Base-by-base conservation (phyloP, 2,888 invertebrate genomes). In the Apodemia mormo region DNA sequence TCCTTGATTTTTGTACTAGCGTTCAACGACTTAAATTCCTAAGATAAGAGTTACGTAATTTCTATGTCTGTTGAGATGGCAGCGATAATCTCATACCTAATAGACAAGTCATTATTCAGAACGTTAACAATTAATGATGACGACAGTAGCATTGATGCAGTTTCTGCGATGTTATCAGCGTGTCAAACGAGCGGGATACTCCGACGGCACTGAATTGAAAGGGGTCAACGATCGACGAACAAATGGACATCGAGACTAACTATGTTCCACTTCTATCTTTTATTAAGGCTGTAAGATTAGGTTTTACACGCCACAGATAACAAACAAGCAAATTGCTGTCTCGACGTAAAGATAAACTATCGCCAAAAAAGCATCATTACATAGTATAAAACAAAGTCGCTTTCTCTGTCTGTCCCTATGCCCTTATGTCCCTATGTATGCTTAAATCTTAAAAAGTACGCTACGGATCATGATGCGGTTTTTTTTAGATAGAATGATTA, bases 171-270 rank as follows among this genome's bases (percentile, higher is more conserved):
- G 70, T 74, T 75, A 73, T 74, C 75, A 56, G 68, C 65, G 71
- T 72, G 71, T 77, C 76, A 77, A 75, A 77, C 73, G 73, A 72
- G 72, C 74, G 76, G 76, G 75, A 67, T 73, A 80, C 49, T 49
- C 14, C 14, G 14, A 14, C 82, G 81, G 82, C 79, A 80, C 80
- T 82, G 84, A 84, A 82, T 81, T 77, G 78, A 79, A 74, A 68
- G 74, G 78, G 85, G 86, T 83, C 85, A 84, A 80, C 75, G 83
- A 77, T 79, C 84, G 77, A 75, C 76, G 74, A 77, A 78, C 79
- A 75, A 75, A 75, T 77, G 69, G 76, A 75, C 77, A 75, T 68
- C 69, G 72, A 71, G 71, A 73, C 72, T 49, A 43, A 56, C 49
- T 72, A 64, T 68, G 52, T 75, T 79, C 78, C 73, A 71, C 71